Evolutionary conservation across 2,888 invertebrate genomes (phyloP).

Genomic region (Nemoura dubitans): DNA sequence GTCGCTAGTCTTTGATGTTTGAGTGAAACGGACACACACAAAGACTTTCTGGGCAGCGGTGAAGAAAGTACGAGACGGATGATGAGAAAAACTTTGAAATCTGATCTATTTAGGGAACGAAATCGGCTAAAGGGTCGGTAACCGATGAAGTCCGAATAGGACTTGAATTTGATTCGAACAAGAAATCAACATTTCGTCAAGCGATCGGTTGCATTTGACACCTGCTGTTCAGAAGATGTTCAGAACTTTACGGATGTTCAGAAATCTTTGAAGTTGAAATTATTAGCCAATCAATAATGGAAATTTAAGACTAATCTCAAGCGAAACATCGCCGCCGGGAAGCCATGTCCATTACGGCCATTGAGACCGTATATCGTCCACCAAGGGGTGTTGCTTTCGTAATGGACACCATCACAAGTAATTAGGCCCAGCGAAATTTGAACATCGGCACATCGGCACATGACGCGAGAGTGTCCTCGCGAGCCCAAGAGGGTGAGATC

Average conservation of each 20-base stretch:
- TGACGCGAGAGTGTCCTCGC: neutral
- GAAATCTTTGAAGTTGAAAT: too few species aligned
- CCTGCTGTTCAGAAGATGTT: too few species aligned
- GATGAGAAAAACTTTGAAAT: neutral
- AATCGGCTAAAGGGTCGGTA: neutral
- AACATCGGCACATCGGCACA: neutral
- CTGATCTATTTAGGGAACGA: neutral
- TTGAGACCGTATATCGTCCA: neutral
- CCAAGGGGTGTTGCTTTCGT: neutral
- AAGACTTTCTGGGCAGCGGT: neutral
- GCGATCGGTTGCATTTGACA: too few species aligned
- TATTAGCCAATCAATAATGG: neutral
- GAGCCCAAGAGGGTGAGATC: neutral
- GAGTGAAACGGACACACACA: neutral
- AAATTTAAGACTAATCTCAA: neutral
- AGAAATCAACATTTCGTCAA: too few species aligned
- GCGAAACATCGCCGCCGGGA: neutral
- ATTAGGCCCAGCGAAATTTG: neutral
- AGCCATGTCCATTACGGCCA: neutral
- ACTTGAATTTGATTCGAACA: too few species aligned
- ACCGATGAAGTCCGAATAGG: too few species aligned
- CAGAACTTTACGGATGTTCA: too few species aligned
- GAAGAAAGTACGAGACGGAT: neutral
- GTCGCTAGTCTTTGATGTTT: slow-evolving; percentile 22
- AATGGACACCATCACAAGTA: neutral